phyloP scores from a whole-genome alignment of 2,113 vertebrate genomes.

The Saimiri boliviensis region DNA sequence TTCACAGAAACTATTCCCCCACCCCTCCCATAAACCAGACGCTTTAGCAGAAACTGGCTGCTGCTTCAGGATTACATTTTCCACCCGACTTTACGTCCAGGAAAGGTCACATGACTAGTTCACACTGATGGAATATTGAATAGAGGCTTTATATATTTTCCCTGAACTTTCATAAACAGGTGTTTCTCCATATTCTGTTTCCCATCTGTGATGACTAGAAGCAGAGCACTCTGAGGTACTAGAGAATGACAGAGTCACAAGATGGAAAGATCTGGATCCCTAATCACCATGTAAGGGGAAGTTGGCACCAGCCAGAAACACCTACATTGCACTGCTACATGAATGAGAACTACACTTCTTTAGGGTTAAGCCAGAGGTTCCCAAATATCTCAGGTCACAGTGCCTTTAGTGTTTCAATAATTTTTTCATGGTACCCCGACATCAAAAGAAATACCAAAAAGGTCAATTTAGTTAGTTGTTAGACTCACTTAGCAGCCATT shows the following conservation, averaged over 20 bases:
- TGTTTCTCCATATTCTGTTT: background rate
- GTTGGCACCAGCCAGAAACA: background rate
- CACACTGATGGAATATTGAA: background rate
- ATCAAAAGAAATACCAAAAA: background rate
- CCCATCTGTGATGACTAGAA: background rate
- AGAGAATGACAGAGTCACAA: background rate
- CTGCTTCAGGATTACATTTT: background rate
- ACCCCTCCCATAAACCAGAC: background rate
- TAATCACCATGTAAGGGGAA: background rate
- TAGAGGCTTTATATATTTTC: background rate
- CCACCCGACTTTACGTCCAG: background rate
- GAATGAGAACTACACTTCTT: background rate
- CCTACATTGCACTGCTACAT: too few relatives aligned
- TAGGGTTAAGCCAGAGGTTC: background rate
- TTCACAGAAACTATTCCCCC: background rate
- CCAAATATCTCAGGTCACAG: background rate
- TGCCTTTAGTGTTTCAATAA: background rate
- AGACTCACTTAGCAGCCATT: background rate
- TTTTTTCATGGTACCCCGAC: background rate
- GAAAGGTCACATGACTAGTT: background rate
- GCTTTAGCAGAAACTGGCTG: background rate
- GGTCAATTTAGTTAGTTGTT: background rate
- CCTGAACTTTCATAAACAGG: background rate
- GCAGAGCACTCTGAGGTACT: background rate
- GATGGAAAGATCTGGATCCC: background rate